phyloP scores from a whole-genome alignment of 2,888 invertebrate species.

The Volucella bombylans region DNA sequence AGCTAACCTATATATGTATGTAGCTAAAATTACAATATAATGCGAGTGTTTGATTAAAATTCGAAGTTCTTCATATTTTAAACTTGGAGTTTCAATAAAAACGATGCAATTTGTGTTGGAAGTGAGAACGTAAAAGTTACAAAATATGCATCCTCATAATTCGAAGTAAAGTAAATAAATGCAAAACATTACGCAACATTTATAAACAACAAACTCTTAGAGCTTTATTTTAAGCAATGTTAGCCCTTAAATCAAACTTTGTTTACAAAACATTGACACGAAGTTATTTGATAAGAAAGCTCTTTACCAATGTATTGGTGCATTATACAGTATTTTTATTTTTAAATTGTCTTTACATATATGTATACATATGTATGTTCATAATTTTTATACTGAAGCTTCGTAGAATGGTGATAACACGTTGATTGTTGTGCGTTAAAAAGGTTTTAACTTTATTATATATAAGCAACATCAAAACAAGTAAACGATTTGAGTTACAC shows the following conservation, averaged over 20 bases:
- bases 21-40: too few relatives aligned
- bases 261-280: slow-evolving; percentile 69
- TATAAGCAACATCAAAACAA: slow-evolving; percentile 2
- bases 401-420: slow-evolving; percentile 18
- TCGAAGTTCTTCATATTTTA: too few relatives aligned
- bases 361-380: background rate
- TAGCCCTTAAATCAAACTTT: slow-evolving; percentile 49
- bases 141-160: background rate
- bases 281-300: slow-evolving; percentile 67
- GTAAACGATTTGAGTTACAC: slow-evolving; percentile 17
- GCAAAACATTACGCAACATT: slow-evolving; percentile 60
- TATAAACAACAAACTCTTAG: slow-evolving; percentile 59
- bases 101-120: too few relatives aligned
- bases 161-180: background rate
- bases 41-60: too few relatives aligned
- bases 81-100: too few relatives aligned
- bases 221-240: slow-evolving; percentile 47
- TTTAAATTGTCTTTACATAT: slow-evolving; percentile 32
- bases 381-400: slow-evolving; percentile 12
- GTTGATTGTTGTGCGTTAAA: slow-evolving; percentile 24
- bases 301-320: slow-evolving; percentile 7
- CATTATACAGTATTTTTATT: slow-evolving; percentile 29
- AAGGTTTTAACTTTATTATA: slow-evolving; percentile 8
- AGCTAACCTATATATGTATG: too few relatives aligned
- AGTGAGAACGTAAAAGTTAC: background rate